These are phyloP conservation scores for Bhutanitis thaidina DNA, from an alignment of 2,888 invertebrate species.

Conservation along the genomic window DNA sequence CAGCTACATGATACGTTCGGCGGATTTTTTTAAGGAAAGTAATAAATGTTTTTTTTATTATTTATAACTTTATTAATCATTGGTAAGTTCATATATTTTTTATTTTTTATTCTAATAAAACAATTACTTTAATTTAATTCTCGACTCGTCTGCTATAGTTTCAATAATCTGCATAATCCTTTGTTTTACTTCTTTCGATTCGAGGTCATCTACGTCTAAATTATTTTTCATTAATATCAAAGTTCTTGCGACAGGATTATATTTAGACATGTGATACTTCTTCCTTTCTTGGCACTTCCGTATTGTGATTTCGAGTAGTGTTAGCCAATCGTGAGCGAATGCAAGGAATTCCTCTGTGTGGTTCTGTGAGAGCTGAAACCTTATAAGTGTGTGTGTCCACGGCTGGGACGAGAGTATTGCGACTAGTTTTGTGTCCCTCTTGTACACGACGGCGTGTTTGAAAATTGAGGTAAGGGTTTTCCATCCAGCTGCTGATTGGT, in stretches of 20 bases:
- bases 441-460: slow-evolving; percentile 57
- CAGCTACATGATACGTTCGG: too few relatives aligned
- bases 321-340: slow-evolving; percentile 59
- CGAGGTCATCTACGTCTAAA: slow-evolving; percentile 36
- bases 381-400: slow-evolving; percentile 62
- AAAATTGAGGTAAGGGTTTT: slow-evolving; percentile 61
- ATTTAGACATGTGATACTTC: slow-evolving; percentile 42
- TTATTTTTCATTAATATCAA: slow-evolving; percentile 48
- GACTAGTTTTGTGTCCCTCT: slow-evolving; percentile 54
- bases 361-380: slow-evolving; percentile 62
- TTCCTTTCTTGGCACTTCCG: slow-evolving; percentile 42
- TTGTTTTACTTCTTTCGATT: slow-evolving; percentile 39
- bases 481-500: slow-evolving; percentile 60
- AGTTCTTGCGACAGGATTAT: slow-evolving; percentile 56
- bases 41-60: too few relatives aligned
- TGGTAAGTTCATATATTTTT: too few relatives aligned
- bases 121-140: slow-evolving; percentile 2
- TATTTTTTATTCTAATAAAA: background rate
- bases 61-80: too few relatives aligned
- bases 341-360: slow-evolving; percentile 54
- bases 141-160: slow-evolving; percentile 44
- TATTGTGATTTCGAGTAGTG: slow-evolving; percentile 52
- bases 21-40: too few relatives aligned
- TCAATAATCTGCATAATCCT: slow-evolving; percentile 43
- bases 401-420: slow-evolving; percentile 61